Base-by-base conservation (phyloP, 2,888 invertebrate genomes). In the Parapristionchus giblindavisi region DNA sequence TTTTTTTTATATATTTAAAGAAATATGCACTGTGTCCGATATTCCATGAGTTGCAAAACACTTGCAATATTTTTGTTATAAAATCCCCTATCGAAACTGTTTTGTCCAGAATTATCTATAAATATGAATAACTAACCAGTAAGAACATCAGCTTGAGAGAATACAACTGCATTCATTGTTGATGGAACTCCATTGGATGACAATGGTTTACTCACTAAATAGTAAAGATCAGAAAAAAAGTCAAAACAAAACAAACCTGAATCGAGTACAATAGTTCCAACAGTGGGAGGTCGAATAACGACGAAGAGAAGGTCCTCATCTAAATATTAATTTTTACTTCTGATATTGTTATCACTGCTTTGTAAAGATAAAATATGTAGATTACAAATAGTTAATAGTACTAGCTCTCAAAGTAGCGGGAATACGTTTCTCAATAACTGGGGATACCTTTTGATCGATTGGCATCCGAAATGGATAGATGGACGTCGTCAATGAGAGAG, bases 231-330 rank as follows among this genome's bases (percentile, higher is more conserved):
- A 21, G 11, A 40, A 38, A 40, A 38, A 29, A 11, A 6, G 34
- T 56, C 5, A 61, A 11, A 61, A 21, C 38, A 6, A 24, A 8
- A 61, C 32, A 21, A 34, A 76, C 76, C 58, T 38, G 32, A 56
- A 27, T 78, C 78, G 29, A 78, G 60, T 2, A 78, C 77, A 40
- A 78, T 68, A 11, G 63, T 63, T 43, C 78, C 78, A 34, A 75
- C 77, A 17, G 54, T 60, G 5, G 78, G 78, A 14, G 73, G 75
- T 11, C 71, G 66, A 17, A 71, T n/a, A 1, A 78, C 56, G 17
- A 58, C 34, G 74, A 66, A 78, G 70, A 73, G 75, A 14, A 78
- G 75, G n/a, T 76, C 68, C 6, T 75, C 77, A 21, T 75, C 74
- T 48, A 52, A 11, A 71, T 60, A 21, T 32, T 24, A 61, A n/a